phyloP scores from a whole-genome alignment of 2,888 invertebrate genomes.

The Macrosiphum euphorbiae region DNA sequence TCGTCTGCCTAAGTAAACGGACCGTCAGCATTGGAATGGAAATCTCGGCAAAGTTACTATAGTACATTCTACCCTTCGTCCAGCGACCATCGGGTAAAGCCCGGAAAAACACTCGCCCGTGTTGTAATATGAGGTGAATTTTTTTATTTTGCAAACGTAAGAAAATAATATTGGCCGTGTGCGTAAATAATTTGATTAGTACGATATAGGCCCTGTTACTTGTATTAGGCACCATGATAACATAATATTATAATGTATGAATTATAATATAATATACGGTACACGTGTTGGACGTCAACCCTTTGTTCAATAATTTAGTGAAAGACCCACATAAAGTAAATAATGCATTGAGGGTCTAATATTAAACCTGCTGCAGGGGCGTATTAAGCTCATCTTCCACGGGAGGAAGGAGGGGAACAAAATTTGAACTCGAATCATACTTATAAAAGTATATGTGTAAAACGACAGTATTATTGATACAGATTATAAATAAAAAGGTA shows the following conservation, averaged over 20 bases:
- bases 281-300: neutral
- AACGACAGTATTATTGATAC: too few species aligned
- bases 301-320: neutral
- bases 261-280: neutral
- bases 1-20: slow-evolving; percentile 36
- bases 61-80: neutral
- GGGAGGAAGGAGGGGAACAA: too few species aligned
- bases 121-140: too few species aligned
- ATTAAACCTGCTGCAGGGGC: neutral
- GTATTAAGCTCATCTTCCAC: too few species aligned
- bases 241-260: neutral
- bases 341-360: neutral
- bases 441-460: too few species aligned
- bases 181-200: neutral
- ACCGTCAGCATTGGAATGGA: slow-evolving; percentile 34
- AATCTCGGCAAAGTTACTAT: slow-evolving; percentile 28
- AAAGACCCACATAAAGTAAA: neutral
- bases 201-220: neutral
- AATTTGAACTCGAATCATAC: too few species aligned
- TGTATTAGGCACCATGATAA: too few species aligned
- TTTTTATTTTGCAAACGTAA: neutral
- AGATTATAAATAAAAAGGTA: too few species aligned
- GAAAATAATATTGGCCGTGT: neutral
- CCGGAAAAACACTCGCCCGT: neutral
- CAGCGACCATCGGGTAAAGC: neutral